Evolutionary conservation across 53 echinoderm and acorn worm genomes (phyloP), one percentile per base, ranked within the genome.

Genomic region (Echinometra lucunter): DNA sequence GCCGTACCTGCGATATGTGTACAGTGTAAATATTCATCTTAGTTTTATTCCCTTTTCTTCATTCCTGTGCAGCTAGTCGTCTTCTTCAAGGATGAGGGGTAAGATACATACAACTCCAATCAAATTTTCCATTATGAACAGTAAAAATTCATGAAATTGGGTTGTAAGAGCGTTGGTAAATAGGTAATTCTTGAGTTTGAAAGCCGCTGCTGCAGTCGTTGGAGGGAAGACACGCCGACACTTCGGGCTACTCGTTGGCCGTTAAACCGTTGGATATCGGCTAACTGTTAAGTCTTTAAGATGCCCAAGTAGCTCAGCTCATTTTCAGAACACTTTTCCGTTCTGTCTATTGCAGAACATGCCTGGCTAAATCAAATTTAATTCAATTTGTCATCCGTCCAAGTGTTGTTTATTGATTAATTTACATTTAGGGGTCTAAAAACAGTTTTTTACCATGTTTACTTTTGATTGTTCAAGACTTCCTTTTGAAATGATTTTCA

Each of bases 131-230:
- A 40, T 30, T 10, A 30, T 69, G 15, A 69, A 15, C 9, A 69
- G 8, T 69, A 34, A 34, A 34, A 69, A 32, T 8, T 69, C 4
- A 40, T 78, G 30, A 40, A 78, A 40, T 38, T 42, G 21, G 23
- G 38, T 78, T 40, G 19, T 40, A 38, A 78, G 38, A 19, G 17
- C 18, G 17, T 40, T 78, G 7, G 78, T 42, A 18, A 42, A 2
- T 34, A 38, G 38, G 35, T 42, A 11, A 18, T 40, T 78, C 42
- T 78, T 78, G 34, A 40, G 38, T n/a, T 88, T 88, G 88, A 88
- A 88, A 88, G 88, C 88, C 88, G 28, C 88, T 28, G 1, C 10
- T 57, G 30, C 88, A 88, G 57, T 88, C 88, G 88, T 88, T 53
- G 88, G 35, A 32, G 56, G 53, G 53, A 30, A 23, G 30, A 23